Percentiles rank a stretch among this genome's conserved stretches.
phyloP scores from a whole-genome alignment of 2,797 vertebrate genomes.

The Sebastes hubbsi region DNA sequence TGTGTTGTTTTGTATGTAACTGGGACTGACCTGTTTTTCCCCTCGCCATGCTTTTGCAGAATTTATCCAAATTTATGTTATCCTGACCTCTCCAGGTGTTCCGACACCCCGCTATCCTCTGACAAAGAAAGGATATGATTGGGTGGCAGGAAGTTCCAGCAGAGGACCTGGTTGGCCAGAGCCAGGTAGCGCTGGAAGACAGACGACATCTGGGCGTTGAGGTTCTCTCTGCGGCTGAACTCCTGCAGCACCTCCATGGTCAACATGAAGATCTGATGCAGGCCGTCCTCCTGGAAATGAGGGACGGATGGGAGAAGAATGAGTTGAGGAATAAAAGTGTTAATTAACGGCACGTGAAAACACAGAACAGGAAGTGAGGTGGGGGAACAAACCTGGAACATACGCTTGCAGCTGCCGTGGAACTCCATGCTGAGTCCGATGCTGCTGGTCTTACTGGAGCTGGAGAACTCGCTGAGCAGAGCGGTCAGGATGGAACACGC shows the following conservation, averaged over 20 bases:
- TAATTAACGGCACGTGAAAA: background rate
- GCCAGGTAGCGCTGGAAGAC: constrained; percentile 95
- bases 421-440: constrained; percentile 99
- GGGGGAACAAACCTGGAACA: constrained; percentile 89
- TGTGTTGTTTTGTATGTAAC: background rate
- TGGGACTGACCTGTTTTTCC: background rate
- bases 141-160: constrained; percentile 99
- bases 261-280: constrained; percentile 95
- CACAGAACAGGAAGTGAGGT: background rate
- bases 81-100: background rate
- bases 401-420: constrained; percentile 96
- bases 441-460: constrained; percentile 99
- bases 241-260: constrained; percentile 98
- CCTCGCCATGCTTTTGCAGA: background rate
- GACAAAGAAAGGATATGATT: constrained; percentile 95
- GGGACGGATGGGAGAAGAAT: background rate
- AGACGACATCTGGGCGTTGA: constrained; percentile 96
- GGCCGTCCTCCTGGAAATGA: constrained; percentile 86
- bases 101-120: background rate
- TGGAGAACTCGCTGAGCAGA: constrained; percentile 97
- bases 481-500: constrained; percentile 98
- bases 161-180: constrained; percentile 94
- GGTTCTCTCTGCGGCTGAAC: constrained; percentile 94
- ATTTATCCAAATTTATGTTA: background rate
- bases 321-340: background rate